These are phyloP conservation scores for Falcaria lacertinaria DNA, from an alignment of 2,888 invertebrate species.

Conservation along the genomic window DNA sequence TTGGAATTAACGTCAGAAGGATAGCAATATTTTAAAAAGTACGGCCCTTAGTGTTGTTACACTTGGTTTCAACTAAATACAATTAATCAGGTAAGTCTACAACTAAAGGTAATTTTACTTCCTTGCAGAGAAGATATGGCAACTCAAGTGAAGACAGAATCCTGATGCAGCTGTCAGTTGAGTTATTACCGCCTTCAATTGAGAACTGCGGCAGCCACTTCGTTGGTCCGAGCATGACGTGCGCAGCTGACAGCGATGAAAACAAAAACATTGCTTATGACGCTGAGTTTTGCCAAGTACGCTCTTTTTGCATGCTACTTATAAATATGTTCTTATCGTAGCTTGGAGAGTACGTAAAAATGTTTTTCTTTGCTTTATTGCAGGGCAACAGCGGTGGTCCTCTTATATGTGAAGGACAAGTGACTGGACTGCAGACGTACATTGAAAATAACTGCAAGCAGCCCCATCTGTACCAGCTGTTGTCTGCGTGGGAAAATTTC, in stretches of 20 bases:
- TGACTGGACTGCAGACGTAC: constrained; percentile 62
- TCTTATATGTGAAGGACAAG: constrained; percentile 52
- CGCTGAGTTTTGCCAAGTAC: constrained; percentile 50
- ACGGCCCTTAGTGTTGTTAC: too few relatives aligned
- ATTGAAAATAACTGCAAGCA: constrained; percentile 50
- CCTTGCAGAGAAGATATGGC: constrained; percentile 26
- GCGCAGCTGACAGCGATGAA: constrained; percentile 41
- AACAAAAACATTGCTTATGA: constrained; percentile 31
- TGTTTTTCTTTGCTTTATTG: constrained; percentile 3
- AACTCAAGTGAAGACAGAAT: constrained; percentile 40
- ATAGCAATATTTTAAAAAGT: too few relatives aligned
- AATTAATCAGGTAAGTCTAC: too few relatives aligned
- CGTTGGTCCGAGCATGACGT: constrained; percentile 44
- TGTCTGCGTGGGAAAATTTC: constrained; percentile 53
- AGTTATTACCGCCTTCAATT: constrained; percentile 33
- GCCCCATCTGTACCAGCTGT: constrained; percentile 58
- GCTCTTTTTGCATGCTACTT: constrained; percentile 8
- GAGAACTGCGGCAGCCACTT: constrained; percentile 49
- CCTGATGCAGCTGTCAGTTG: constrained; percentile 45
- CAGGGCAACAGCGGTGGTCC: constrained; percentile 70
- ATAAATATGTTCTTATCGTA: too few relatives aligned
- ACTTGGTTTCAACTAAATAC: too few relatives aligned
- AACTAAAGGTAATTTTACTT: not conserved
- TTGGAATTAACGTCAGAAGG: too few relatives aligned
- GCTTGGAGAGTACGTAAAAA: too few relatives aligned